Evolutionary conservation across 2,888 invertebrate genomes (phyloP).

Genomic region (Allacma fusca): DNA sequence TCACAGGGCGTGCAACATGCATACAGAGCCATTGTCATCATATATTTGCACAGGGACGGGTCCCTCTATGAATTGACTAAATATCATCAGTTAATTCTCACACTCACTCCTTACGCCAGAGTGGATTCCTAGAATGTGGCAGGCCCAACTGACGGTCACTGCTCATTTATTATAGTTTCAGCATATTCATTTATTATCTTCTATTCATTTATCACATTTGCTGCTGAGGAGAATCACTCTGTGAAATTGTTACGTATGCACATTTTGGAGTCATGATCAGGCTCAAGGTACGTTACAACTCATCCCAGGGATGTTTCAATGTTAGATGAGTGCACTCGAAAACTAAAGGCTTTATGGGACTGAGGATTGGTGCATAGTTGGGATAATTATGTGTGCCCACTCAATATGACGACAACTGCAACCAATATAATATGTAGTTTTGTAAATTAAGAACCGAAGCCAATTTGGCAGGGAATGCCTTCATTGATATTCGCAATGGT

Average conservation of each 20-base stretch:
- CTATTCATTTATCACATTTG: background rate
- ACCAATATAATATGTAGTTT: background rate
- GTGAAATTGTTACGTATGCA: background rate
- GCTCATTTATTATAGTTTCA: constrained; percentile 8
- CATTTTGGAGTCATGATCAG: no score
- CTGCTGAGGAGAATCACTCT: background rate
- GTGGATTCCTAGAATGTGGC: background rate
- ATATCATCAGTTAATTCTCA: background rate
- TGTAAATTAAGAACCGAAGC: constrained; percentile 2
- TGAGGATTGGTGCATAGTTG: no score
- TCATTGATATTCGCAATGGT: background rate
- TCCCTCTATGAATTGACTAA: background rate
- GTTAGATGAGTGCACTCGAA: no score
- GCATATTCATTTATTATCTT: background rate
- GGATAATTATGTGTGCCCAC: no score
- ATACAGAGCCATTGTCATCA: no score
- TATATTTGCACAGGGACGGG: no score
- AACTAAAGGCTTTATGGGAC: no score
- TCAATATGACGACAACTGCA: background rate
- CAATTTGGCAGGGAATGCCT: background rate
- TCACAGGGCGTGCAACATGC: no score
- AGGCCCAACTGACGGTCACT: background rate
- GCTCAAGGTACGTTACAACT: no score
- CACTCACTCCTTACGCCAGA: background rate
- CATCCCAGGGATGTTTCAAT: no score